A percentile compares a stretch with the other conserved stretches of the same genome.
These are phyloP conservation scores for Apis cerana DNA, from an alignment of 1,140 invertebrate genomes.

Conservation along the genomic window DNA sequence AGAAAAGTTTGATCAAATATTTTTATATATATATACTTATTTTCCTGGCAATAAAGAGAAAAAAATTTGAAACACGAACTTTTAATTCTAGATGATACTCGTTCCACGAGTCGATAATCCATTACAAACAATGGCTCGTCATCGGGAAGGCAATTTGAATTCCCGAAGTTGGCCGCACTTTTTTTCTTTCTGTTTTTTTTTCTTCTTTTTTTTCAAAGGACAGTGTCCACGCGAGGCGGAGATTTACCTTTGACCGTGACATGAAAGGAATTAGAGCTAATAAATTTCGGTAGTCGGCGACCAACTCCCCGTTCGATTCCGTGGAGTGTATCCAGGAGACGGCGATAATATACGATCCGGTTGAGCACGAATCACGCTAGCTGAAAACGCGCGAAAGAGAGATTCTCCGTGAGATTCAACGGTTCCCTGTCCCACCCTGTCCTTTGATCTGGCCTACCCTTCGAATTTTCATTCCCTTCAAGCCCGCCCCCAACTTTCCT, in stretches of 20 bases:
- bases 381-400: conserved; percentile 45
- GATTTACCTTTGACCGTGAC: conserved; percentile 59
- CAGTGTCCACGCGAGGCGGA: neutral
- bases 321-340: conserved; percentile 42
- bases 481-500: conserved; percentile 30
- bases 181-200: neutral
- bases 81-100: too few species aligned
- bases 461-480: conserved; percentile 55
- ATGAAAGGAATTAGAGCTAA: conserved; percentile 64
- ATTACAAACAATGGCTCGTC: neutral
- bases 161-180: neutral
- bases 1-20: too few species aligned
- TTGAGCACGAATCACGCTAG: conserved; percentile 49
- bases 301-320: conserved; percentile 34
- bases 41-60: too few species aligned
- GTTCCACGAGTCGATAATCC: neutral
- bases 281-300: conserved; percentile 54
- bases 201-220: conserved; percentile 18
- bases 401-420: conserved; percentile 47
- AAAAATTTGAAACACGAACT: too few species aligned
- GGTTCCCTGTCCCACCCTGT: conserved; percentile 14
- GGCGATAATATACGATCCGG: conserved; percentile 56
- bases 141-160: neutral
- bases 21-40: too few species aligned
- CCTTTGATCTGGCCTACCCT: conserved; percentile 56